Percentiles rank a stretch among this genome's conserved stretches.
phyloP scores from a whole-genome alignment of 2,888 invertebrate species.

The Colletes collaris region DNA sequence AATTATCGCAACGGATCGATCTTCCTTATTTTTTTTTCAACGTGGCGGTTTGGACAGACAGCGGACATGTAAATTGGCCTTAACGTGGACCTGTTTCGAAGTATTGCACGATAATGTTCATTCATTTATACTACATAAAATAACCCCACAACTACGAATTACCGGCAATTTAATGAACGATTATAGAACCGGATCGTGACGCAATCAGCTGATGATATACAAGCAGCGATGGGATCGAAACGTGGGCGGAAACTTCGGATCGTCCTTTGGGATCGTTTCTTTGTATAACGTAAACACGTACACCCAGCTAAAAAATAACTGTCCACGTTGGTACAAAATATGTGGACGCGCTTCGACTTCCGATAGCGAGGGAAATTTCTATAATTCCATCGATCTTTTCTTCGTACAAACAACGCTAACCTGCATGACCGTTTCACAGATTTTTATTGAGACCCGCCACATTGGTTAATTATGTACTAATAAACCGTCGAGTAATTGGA shows the following conservation, averaged over 20 bases:
- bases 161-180: conserved; percentile 62
- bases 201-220: conserved; percentile 56
- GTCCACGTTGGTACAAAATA: too few species aligned
- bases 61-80: conserved; percentile 31
- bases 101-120: conserved; percentile 52
- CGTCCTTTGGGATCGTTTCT: conserved; percentile 3
- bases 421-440: too few species aligned
- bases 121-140: conserved; percentile 59
- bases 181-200: conserved; percentile 53
- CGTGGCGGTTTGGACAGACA: neutral
- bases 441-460: too few species aligned
- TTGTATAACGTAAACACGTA: too few species aligned
- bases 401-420: too few species aligned
- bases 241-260: conserved; percentile 38
- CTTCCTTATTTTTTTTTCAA: neutral
- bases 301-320: too few species aligned
- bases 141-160: conserved; percentile 57
- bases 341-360: too few species aligned
- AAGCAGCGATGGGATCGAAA: conserved; percentile 42
- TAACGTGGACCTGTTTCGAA: conserved; percentile 22
- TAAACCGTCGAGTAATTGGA: too few species aligned
- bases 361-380: too few species aligned
- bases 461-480: too few species aligned
- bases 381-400: too few species aligned
- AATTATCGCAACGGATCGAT: too few species aligned